phyloP scores from a whole-genome alignment of 1,140 invertebrate species.

The Hermetia illucens region DNA sequence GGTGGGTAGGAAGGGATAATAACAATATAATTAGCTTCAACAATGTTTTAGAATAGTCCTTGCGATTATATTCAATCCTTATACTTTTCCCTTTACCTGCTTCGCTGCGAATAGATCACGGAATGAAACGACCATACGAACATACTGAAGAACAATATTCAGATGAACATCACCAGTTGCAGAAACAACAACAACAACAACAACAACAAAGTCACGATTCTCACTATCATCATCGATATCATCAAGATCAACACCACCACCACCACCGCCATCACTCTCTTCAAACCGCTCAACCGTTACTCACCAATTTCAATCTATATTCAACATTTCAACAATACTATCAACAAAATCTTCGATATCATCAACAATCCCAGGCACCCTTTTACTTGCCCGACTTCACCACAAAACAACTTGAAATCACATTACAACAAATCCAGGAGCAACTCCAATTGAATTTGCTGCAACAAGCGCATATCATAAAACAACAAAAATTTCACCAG shows the following conservation, averaged over 20 bases:
- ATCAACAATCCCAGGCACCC: background rate
- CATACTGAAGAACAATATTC: background rate
- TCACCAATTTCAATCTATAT: too few species aligned
- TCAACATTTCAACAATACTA: too few species aligned
- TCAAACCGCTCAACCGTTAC: too few species aligned
- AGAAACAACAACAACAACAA: background rate
- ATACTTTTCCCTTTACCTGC: too few species aligned
- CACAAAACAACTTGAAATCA: background rate
- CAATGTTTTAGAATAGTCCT: too few species aligned
- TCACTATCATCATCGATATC: background rate
- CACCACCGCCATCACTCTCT: too few species aligned
- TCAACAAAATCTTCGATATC: background rate
- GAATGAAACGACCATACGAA: background rate
- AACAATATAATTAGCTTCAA: too few species aligned
- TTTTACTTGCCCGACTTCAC: background rate
- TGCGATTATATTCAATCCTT: too few species aligned
- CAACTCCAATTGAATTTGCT: background rate
- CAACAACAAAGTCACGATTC: background rate
- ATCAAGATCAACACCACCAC: background rate
- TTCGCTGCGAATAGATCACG: background rate
- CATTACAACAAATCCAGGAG: background rate
- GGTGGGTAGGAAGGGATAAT: too few species aligned
- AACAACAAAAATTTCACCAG: constrained; percentile 1
- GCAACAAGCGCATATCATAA: background rate
- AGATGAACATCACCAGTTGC: background rate